Percentiles rank a stretch among this genome's conserved stretches.
phyloP scores from a whole-genome alignment of 2,797 vertebrate species.

The Buphagus erythrorhynchus region DNA sequence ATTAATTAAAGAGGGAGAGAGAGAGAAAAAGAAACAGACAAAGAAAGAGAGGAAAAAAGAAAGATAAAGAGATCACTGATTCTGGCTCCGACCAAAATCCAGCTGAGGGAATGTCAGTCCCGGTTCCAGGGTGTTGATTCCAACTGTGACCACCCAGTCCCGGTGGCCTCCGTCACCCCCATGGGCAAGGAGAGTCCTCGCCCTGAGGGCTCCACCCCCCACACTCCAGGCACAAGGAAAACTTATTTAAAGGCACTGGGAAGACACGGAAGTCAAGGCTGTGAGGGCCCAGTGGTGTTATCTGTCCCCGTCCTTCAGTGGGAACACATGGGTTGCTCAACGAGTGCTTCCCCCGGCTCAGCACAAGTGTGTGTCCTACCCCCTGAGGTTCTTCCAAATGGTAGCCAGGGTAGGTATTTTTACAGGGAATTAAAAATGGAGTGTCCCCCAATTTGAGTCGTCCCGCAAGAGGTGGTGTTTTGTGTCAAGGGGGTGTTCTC shows the following conservation, averaged over 20 bases:
- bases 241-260: neutral
- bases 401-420: neutral
- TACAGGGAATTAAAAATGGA: neutral
- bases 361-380: no score
- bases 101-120: neutral
- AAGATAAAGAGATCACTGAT: neutral
- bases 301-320: neutral
- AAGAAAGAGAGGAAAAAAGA: neutral
- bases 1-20: neutral
- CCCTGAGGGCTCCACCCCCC: no score
- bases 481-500: neutral
- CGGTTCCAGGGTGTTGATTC: neutral
- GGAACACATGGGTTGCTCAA: neutral
- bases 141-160: neutral
- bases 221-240: neutral
- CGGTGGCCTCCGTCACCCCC: neutral
- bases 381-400: accelerated
- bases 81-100: neutral
- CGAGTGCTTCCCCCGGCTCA: accelerated
- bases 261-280: neutral
- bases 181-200: accelerated
- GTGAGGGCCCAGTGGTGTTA: neutral
- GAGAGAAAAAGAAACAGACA: no score
- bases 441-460: neutral
- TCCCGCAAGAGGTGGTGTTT: neutral